phyloP scores from a whole-genome alignment of 2,797 vertebrate species.

The Benthosema pterotum region DNA sequence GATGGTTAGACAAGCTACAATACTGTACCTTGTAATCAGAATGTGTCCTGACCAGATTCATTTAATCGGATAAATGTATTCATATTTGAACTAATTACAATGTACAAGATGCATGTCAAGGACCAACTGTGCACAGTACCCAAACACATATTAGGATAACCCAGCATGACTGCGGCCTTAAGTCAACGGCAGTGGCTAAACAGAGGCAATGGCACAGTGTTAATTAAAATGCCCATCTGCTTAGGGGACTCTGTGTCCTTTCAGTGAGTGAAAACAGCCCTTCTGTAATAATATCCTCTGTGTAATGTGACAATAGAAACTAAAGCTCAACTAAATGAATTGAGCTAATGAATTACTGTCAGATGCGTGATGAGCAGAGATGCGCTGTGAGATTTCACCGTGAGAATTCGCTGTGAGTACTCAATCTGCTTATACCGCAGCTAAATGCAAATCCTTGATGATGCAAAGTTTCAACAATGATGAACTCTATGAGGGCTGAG shows the following conservation, averaged over 20 bases:
- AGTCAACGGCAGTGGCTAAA: constrained; percentile 50
- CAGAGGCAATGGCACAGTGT: constrained; percentile 63
- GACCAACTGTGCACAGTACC: no score
- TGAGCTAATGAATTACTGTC: constrained; percentile 63
- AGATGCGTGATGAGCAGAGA: constrained; percentile 51
- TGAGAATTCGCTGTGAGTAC: constrained; percentile 7
- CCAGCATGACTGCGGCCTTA: constrained; percentile 47
- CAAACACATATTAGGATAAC: constrained; percentile 33
- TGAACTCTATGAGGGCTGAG: constrained; percentile 17
- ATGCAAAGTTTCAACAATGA: constrained; percentile 28
- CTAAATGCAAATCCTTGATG: constrained; percentile 3
- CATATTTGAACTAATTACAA: no score
- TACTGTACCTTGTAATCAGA: no score
- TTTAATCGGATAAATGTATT: no score
- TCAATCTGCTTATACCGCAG: constrained; percentile 20
- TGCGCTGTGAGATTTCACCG: not conserved
- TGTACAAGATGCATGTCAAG: no score
- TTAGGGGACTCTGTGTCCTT: constrained; percentile 61
- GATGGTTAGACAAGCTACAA: no score
- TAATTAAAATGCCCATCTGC: constrained; percentile 79
- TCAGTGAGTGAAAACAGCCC: constrained; percentile 61
- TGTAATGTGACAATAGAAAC: constrained; percentile 58
- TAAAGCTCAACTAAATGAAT: constrained; percentile 56
- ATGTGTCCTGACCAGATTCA: no score
- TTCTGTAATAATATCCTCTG: constrained; percentile 60